These are phyloP conservation scores for Congeria kusceri DNA, from an alignment of 2,888 invertebrate genomes.

Conservation along the genomic window DNA sequence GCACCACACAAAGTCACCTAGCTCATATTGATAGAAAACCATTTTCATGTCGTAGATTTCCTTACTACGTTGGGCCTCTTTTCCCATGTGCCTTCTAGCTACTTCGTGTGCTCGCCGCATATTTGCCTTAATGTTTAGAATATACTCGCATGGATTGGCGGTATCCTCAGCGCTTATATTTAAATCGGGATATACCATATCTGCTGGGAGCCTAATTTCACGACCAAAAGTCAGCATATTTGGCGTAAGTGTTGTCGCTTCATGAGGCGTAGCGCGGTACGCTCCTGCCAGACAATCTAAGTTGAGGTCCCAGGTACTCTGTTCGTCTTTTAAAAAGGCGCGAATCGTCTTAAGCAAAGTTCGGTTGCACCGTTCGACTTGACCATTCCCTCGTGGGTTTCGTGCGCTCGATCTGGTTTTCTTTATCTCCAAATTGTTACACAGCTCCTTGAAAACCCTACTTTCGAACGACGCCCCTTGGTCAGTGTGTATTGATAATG, in stretches of 20 bases:
- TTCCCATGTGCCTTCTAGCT: slow-evolving; percentile 5
- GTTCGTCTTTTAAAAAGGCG: slow-evolving; percentile 35
- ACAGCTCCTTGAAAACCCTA: slow-evolving; percentile 21
- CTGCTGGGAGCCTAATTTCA: slow-evolving; percentile 49
- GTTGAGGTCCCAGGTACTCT: slow-evolving; percentile 28
- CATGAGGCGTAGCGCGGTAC: slow-evolving; percentile 45
- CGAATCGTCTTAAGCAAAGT: slow-evolving; percentile 44
- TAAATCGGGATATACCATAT: slow-evolving; percentile 17
- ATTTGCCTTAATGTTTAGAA: slow-evolving; percentile 4
- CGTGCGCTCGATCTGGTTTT: slow-evolving; percentile 44
- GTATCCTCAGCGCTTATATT: background rate
- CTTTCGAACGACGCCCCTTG: slow-evolving; percentile 39
- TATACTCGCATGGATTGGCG: background rate
- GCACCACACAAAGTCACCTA: slow-evolving; percentile 18
- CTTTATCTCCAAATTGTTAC: slow-evolving; percentile 25
- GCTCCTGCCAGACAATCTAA: slow-evolving; percentile 49
- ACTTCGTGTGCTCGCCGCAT: slow-evolving; percentile 16
- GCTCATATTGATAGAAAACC: background rate
- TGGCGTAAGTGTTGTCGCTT: slow-evolving; percentile 36
- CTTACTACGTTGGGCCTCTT: slow-evolving; percentile 25
- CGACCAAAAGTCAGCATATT: slow-evolving; percentile 56
- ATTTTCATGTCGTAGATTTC: slow-evolving; percentile 27
- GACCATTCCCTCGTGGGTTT: slow-evolving; percentile 48
- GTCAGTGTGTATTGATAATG: slow-evolving; percentile 19
- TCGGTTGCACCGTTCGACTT: slow-evolving; percentile 43